Base-by-base conservation (phyloP, 2,797 vertebrate genomes). In the Mastacembelus armatus region DNA sequence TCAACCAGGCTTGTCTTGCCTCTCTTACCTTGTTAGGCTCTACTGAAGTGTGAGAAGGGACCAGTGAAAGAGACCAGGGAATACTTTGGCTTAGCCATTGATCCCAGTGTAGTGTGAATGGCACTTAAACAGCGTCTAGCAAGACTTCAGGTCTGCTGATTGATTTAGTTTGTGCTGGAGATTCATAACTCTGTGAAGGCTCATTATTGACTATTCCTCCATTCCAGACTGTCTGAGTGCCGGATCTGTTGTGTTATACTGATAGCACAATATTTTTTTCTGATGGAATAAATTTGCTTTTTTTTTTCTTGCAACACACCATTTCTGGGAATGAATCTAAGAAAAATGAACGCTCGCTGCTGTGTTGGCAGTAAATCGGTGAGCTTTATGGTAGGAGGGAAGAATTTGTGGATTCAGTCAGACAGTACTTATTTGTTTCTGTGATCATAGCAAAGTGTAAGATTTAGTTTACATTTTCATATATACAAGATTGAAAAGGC, bases 171-270 rank as follows among this genome's bases (percentile, higher is more conserved):
- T 85, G 77, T 83, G 83, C 66, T 67, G 54, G 59, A 81, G 65
- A 83, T 83, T 84, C 85, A 80, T 88, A 86, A 80, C 71, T 66
- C 69, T 72, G 78, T 68, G 66, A 85, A 86, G 79, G 66, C 66
- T 81, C 57, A 77, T 73, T 85, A 88, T 88, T 81, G 83, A 87
- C 86, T 81, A 11, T 59, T 61, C 43, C 52, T 85, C 62, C 45
- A 33, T 77, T 58, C 38, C 71, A 83, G 77, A 74, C 74, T 52
- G 72, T 76, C 87, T 79, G 73, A 81, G 81, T 80, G 80, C 51
- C 63, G 5, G 58, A 22, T 42, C 49, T 70, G 50, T 58, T 68
- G 64, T 74, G 50, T 44, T 30, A 52, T 9, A 36, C 42, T 38
- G 59, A 61, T 70, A 66, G 22, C 61, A 48, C 24, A n/a, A n/a